A percentile compares a stretch with the other conserved stretches of the same genome.
These are phyloP conservation scores for Drosophila sp. DNA, from an alignment of 1,140 invertebrate genomes.

Conservation along the genomic window DNA sequence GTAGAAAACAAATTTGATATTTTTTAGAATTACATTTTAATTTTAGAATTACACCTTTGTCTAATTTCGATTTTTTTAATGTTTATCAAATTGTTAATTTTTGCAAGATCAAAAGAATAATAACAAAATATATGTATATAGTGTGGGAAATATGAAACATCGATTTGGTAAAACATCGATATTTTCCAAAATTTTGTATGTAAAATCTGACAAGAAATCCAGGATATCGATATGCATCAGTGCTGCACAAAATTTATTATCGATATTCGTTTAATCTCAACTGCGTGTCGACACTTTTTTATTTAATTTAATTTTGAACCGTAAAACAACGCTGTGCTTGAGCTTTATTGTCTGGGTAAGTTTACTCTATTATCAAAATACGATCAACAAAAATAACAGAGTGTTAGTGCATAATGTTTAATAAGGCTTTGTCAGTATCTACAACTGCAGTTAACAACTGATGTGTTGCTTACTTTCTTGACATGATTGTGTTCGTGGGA, in stretches of 20 bases:
- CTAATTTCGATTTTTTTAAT: too few species aligned
- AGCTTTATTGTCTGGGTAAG: slow-evolving; percentile 28
- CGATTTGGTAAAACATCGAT: too few species aligned
- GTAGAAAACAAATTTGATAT: too few species aligned
- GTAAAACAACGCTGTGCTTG: slow-evolving; percentile 31
- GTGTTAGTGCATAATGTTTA: background rate
- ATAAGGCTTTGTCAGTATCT: background rate
- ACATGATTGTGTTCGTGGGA: background rate
- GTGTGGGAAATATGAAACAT: too few species aligned
- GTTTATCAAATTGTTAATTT: too few species aligned
- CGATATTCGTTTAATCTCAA: slow-evolving; percentile 28
- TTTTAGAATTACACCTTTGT: too few species aligned
- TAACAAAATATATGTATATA: too few species aligned
- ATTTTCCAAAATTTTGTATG: too few species aligned
- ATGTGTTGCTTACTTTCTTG: slow-evolving; percentile 11
- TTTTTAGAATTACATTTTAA: too few species aligned
- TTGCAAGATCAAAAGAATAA: too few species aligned
- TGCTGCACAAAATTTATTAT: slow-evolving; percentile 11
- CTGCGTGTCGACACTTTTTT: slow-evolving; percentile 44
- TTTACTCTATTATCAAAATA: background rate
- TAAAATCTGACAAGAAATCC: too few species aligned
- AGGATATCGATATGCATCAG: slow-evolving; percentile 18
- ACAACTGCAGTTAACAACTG: background rate
- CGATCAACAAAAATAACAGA: background rate
- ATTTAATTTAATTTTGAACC: slow-evolving; percentile 39